phyloP scores from a whole-genome alignment of 2,888 invertebrate genomes.

The Pollenia griseotomentosa region DNA sequence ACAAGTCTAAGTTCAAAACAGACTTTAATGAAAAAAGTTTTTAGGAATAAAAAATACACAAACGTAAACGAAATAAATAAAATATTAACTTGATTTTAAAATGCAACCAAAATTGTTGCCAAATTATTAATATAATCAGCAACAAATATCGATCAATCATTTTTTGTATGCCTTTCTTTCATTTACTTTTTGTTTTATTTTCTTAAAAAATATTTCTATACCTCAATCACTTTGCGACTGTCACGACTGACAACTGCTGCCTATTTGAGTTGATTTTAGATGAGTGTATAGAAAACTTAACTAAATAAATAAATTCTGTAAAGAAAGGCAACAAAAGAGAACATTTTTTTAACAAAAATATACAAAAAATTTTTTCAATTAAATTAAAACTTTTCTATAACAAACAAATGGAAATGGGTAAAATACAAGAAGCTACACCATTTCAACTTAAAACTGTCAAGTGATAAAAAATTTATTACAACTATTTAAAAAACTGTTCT shows the following conservation, averaged over 20 bases:
- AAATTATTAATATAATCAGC: conserved; percentile 10
- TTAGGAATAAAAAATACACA: not conserved
- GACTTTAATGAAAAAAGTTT: not conserved
- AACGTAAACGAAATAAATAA: not conserved
- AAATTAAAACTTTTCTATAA: conserved; percentile 27
- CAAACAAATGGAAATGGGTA: not conserved
- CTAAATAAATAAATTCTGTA: conserved; percentile 15
- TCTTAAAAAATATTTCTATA: not conserved
- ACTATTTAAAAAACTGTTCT: too few relatives aligned
- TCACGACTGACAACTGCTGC: conserved; percentile 23
- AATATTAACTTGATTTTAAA: not conserved
- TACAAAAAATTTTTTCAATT: conserved; percentile 26
- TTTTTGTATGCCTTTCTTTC: not conserved
- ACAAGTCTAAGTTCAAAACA: not conserved
- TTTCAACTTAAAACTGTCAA: not conserved
- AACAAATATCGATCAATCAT: not conserved
- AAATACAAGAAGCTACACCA: not conserved
- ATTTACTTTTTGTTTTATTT: not conserved
- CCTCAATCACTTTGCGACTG: conserved; percentile 12
- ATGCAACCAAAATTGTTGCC: not conserved
- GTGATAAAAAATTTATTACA: too few relatives aligned
- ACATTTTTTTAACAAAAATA: not conserved
- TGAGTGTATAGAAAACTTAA: conserved; percentile 23
- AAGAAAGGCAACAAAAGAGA: not conserved
- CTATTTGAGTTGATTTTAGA: not conserved